These are phyloP conservation scores for Choreutis nemorana DNA, from an alignment of 2,888 invertebrate species.

Conservation along the genomic window DNA sequence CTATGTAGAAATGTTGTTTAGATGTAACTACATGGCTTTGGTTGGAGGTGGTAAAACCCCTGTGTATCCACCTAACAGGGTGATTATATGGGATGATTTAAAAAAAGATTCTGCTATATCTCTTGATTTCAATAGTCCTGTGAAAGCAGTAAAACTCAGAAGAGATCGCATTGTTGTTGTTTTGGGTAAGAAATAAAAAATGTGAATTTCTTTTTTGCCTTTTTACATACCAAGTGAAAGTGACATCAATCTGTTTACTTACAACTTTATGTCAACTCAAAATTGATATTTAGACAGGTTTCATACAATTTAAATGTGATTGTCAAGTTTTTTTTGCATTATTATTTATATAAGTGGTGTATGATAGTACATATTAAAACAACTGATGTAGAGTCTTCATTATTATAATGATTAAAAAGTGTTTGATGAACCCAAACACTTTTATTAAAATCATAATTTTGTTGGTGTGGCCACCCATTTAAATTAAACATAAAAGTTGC, in stretches of 20 bases:
- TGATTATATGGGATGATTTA: constrained; percentile 98
- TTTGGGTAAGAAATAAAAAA: constrained; percentile 69
- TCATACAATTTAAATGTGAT: too few relatives aligned
- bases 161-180: constrained; percentile 97
- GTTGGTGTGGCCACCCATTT: too few relatives aligned
- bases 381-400: too few relatives aligned
- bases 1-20: constrained; percentile 96
- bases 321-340: too few relatives aligned
- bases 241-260: constrained; percentile 1
- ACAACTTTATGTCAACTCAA: constrained; percentile 1
- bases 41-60: constrained; percentile 95
- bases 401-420: too few relatives aligned
- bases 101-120: constrained; percentile 95
- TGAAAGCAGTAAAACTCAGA: constrained; percentile 90
- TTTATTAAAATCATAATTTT: too few relatives aligned
- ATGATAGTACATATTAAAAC: too few relatives aligned
- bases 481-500: background rate
- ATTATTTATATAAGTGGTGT: too few relatives aligned
- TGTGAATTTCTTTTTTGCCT: constrained; percentile 7
- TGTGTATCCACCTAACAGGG: constrained; percentile 92
- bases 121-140: constrained; percentile 92
- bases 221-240: constrained; percentile 5
- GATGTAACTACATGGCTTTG: constrained; percentile 95
- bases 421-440: too few relatives aligned
- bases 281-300: too few relatives aligned